These are phyloP conservation scores for Callinectes sapidus DNA, from an alignment of 2,888 invertebrate genomes.

Conservation along the genomic window DNA sequence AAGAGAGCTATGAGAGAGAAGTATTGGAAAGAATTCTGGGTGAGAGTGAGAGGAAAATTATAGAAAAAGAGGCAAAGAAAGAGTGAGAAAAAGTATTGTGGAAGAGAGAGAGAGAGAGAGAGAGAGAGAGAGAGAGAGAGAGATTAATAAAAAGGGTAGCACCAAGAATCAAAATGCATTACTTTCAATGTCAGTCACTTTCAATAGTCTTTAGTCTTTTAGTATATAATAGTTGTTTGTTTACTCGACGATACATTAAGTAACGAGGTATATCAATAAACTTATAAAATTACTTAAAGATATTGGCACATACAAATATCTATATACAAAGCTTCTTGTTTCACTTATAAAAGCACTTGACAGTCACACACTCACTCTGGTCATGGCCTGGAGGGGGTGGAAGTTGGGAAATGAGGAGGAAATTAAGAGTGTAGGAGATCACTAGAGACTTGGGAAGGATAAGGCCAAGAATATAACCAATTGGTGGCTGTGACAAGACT, in stretches of 20 bases:
- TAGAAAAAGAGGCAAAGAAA: neutral
- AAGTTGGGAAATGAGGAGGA: neutral
- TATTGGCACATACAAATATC: constrained; percentile 68
- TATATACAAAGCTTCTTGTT: constrained; percentile 50
- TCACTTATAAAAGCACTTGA: constrained; percentile 11
- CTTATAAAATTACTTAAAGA: constrained; percentile 69
- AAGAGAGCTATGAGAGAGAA: neutral
- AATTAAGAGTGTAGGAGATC: neutral
- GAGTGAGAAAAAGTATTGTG: neutral
- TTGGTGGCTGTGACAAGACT: neutral
- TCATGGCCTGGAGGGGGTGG: constrained; percentile 4
- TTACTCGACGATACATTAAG: constrained; percentile 63
- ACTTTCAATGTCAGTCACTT: constrained; percentile 56
- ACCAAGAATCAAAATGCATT: constrained; percentile 66
- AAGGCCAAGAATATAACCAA: neutral
- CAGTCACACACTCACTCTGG: neutral
- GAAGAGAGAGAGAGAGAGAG: constrained; percentile 7
- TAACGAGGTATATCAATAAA: constrained; percentile 70
- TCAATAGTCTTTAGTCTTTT: constrained; percentile 43
- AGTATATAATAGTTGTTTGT: constrained; percentile 45
- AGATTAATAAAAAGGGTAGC: constrained; percentile 51
- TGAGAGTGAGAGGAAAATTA: neutral
- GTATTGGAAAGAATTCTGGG: neutral
- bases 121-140: constrained; percentile 13
- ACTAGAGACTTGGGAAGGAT: neutral